Percentiles rank a stretch among this genome's conserved stretches.
phyloP scores from a whole-genome alignment of 2,888 invertebrate species.

The Dryobota labecula region DNA sequence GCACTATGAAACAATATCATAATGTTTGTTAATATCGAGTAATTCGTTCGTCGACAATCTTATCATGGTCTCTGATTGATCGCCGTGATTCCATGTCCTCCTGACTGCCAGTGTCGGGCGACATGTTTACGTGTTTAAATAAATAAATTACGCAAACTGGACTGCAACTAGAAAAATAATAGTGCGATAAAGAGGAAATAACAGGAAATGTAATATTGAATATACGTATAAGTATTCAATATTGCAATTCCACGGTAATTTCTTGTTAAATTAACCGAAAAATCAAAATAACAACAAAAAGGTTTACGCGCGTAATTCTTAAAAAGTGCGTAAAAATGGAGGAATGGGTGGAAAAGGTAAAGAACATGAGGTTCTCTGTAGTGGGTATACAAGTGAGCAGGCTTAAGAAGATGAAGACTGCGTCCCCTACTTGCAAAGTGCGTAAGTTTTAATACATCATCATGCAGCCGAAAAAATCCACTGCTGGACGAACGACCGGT shows the following conservation, averaged over 20 bases:
- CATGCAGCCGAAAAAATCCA: not conserved
- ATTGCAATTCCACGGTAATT: not conserved
- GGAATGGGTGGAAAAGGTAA: slow-evolving; percentile 63
- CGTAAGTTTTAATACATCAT: slow-evolving; percentile 35
- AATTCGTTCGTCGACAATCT: slow-evolving; percentile 59
- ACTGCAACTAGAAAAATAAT: not conserved
- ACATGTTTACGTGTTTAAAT: slow-evolving; percentile 33
- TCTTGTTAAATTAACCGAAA: slow-evolving; percentile 7
- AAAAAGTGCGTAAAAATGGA: slow-evolving; percentile 59
- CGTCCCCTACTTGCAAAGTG: slow-evolving; percentile 77
- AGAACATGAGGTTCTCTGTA: slow-evolving; percentile 72
- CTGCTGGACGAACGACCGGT: not conserved
- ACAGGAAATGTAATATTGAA: slow-evolving; percentile 5
- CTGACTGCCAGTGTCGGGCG: not conserved
- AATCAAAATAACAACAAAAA: slow-evolving; percentile 3
- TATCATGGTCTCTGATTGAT: slow-evolving; percentile 62
- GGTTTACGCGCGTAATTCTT: not conserved
- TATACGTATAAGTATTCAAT: not conserved
- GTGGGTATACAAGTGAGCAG: slow-evolving; percentile 77
- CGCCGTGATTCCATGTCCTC: slow-evolving; percentile 59
- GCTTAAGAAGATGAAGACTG: slow-evolving; percentile 66
- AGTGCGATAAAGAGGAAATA: slow-evolving; percentile 1
- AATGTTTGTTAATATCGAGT: slow-evolving; percentile 59
- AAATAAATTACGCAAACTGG: slow-evolving; percentile 35
- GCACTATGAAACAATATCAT: slow-evolving; percentile 41